Evolutionary conservation across 92 coral and sea anemone genomes (phyloP).

Genomic region (Metridium senile): DNA sequence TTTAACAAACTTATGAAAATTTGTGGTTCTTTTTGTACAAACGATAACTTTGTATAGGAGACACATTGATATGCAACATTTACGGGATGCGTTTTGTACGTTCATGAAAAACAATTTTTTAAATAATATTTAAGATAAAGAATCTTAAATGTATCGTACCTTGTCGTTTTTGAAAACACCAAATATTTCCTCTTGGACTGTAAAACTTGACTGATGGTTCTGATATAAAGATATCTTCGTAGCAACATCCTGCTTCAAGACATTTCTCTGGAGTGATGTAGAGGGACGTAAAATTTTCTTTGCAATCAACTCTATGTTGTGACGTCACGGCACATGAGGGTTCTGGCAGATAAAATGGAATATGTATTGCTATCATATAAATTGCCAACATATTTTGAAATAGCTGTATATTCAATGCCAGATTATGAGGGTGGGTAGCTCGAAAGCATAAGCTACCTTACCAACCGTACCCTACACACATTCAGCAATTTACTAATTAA

Average conservation of each 20-base stretch:
- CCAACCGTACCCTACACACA: no score
- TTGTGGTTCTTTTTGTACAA: neutral
- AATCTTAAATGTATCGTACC: constrained; percentile 3
- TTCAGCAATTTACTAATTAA: no score
- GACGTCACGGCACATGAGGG: constrained; percentile 37
- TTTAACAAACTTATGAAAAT: neutral
- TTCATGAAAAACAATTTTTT: no score
- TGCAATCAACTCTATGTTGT: constrained; percentile 44
- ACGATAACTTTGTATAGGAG: no score
- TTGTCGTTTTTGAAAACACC: constrained; percentile 48
- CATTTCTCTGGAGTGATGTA: constrained; percentile 52
- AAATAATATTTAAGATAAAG: no score
- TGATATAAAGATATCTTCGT: constrained; percentile 50
- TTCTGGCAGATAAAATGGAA: neutral
- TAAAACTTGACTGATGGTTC: constrained; percentile 38
- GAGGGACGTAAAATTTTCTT: constrained; percentile 18
- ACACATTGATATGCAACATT: no score
- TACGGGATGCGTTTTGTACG: neutral
- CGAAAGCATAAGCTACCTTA: no score
- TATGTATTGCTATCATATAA: neutral
- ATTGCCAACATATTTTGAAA: neutral
- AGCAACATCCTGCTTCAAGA: constrained; percentile 48
- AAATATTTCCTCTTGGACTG: constrained; percentile 24
- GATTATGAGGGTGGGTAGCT: no score
- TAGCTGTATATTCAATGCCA: no score